Percentiles rank a stretch among this genome's conserved stretches.
These are phyloP conservation scores for Dorcus hopei DNA, from an alignment of 2,888 invertebrate species.

Conservation along the genomic window DNA sequence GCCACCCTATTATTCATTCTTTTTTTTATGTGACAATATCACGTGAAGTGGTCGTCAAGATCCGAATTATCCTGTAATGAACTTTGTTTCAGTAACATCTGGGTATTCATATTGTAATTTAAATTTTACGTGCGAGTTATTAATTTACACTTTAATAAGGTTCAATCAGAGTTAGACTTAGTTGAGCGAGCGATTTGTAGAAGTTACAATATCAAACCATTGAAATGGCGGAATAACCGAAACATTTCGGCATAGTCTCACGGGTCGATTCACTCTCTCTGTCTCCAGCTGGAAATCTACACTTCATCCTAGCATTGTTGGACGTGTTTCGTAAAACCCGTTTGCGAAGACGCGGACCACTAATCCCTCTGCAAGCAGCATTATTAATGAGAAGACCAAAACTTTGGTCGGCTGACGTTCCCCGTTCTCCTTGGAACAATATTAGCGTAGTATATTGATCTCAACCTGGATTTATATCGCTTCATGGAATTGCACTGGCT, in stretches of 20 bases:
- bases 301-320: conserved; percentile 9
- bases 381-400: conserved; percentile 36
- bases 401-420: conserved; percentile 13
- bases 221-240: conserved; percentile 23
- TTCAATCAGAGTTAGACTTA: conserved; percentile 32
- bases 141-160: conserved; percentile 32
- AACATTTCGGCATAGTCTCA: conserved; percentile 1
- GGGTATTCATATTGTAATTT: neutral
- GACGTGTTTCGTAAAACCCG: conserved; percentile 11
- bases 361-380: conserved; percentile 39
- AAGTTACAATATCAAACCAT: conserved; percentile 31
- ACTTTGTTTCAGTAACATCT: neutral
- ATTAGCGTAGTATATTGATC: conserved; percentile 13
- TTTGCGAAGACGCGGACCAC: conserved; percentile 33
- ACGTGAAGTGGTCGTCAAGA: neutral
- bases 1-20: too few relatives aligned
- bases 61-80: neutral
- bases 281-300: conserved; percentile 11
- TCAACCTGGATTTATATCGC: neutral
- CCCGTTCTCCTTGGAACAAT: conserved; percentile 13
- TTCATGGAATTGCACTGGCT: neutral
- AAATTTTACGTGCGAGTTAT: conserved; percentile 20
- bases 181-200: conserved; percentile 27
- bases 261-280: conserved; percentile 1
- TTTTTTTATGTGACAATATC: neutral